Base-by-base conservation (phyloP, 2,113 vertebrate genomes). In the Crocuta crocuta region DNA sequence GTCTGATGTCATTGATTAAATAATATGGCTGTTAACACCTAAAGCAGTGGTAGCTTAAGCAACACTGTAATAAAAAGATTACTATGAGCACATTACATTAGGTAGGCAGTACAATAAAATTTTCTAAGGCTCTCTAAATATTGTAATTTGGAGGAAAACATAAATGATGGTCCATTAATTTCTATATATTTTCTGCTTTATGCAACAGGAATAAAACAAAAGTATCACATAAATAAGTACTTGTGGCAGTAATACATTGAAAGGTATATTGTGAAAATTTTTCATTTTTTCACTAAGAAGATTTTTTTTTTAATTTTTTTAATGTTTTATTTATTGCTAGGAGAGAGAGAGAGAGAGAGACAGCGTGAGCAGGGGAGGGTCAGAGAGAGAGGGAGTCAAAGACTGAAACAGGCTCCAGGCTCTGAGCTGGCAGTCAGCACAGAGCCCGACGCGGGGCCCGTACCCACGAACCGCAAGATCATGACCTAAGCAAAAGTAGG, bases 1-100 rank as follows among this genome's bases (percentile, higher is more conserved):
- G 87, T 98, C 97, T 96, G 94, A 97, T 96, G 65, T 74, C 35
- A 97, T 85, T 98, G 91, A 97, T 97, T 97, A 91, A 98, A 98
- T 98, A 98, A 97, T 96, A 95, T 10, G 21, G 31, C 90, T 97
- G 71, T 92, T 96, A 98, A 88, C 5, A 95, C 10, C 23, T 63
- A 98, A 58, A 98, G 33, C 73, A 98, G 71, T 70, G 63, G 87
- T n/a, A 96, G 31, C 16, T 91, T 58, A 93, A 95, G 13, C 4
- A 95, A 95, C 94, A 91, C 21, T 80, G 24, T 94, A 97, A 98
- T 96, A 96, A 98, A 98, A 98, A 91, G 91, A 76, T 97, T 97
- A 66, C 63, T 53, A 24, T 50, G 76, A 45, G 43, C n/a, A 35
- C 13, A 45, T 95, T 31, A 43, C 15, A 45, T 95, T 73, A 91